Evolutionary conservation across 2,113 vertebrate genomes (phyloP), one percentile per base, ranked within the genome.

Genomic region (Nibea coibor): DNA sequence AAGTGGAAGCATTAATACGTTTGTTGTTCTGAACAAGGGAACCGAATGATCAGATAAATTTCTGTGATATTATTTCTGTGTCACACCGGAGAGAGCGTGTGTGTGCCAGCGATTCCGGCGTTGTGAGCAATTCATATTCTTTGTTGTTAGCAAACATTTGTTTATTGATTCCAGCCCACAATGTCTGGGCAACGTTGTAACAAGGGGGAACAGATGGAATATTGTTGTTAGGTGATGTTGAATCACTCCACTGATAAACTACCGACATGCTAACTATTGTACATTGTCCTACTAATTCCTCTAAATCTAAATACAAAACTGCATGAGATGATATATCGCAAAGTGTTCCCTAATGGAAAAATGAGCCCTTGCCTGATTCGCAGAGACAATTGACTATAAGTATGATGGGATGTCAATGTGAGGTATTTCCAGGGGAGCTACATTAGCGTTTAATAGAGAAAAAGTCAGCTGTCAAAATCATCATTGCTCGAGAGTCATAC

Each of bases 121-220:
- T 4, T 61, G 67, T 66, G 48, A 62, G 50, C 45, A 69, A 72
- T 59, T 80, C 19, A 65, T 57, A 26, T 31, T 71, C 14, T 61
- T 67, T 83, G 65, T 81, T 79, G 47, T 58, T 72, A 2, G 19
- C 43, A 12, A 78, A 75, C 67, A 75, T 89, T 86, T 84, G 72
- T 84, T 69, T 65, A 75, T 86, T 80, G 73, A 87, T 88, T 84
- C 39, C 19, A 26, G 68, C 48, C 63, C 72, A 12, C 71, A 81
- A 20, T 61, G 65, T 80, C 78, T 73, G 72, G 64, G 58, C 67
- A 84, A 26, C 61, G 78, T 20, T 69, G 28, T 54, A 57, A 57
- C n/a, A 31, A 72, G 20, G 26, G 12, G 45, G 75, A 84, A 53
- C 88, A 88, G 72, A 88, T 77, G 72, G 87, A 86, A 51, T 54